Evolutionary conservation across 2,797 vertebrate genomes (phyloP).

Genomic region (Xerus rutilus): DNA sequence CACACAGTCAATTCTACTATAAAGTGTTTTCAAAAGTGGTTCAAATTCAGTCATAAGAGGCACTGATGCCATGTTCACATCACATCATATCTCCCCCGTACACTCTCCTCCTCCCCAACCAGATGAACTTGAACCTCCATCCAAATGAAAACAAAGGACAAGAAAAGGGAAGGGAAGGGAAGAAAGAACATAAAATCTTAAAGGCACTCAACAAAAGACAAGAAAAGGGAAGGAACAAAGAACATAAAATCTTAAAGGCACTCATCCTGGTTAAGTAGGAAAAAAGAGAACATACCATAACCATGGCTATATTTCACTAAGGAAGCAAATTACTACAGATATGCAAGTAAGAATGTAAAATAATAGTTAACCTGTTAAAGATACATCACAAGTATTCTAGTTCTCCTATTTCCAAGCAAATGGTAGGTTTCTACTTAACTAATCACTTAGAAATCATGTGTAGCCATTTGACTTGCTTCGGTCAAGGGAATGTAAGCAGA

Average conservation of each 20-base stretch:
- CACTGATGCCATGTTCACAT: background rate
- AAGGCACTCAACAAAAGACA: background rate
- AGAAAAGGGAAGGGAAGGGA: background rate
- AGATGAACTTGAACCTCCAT: background rate
- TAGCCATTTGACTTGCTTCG: background rate
- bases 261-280: background rate
- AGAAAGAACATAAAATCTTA: background rate
- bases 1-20: background rate
- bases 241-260: background rate
- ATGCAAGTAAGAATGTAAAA: background rate
- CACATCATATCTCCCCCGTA: background rate
- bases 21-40: background rate
- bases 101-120: background rate
- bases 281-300: background rate
- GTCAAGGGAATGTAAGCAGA: background rate
- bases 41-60: slow-evolving; percentile 5
- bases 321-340: background rate
- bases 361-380: background rate
- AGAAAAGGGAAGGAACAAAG: background rate
- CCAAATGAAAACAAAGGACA: background rate
- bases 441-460: background rate
- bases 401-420: background rate
- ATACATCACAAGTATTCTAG: background rate
- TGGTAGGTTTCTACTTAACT: background rate
- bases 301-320: background rate